phyloP scores from a whole-genome alignment of 2,888 invertebrate genomes.

The Noctua janthina region DNA sequence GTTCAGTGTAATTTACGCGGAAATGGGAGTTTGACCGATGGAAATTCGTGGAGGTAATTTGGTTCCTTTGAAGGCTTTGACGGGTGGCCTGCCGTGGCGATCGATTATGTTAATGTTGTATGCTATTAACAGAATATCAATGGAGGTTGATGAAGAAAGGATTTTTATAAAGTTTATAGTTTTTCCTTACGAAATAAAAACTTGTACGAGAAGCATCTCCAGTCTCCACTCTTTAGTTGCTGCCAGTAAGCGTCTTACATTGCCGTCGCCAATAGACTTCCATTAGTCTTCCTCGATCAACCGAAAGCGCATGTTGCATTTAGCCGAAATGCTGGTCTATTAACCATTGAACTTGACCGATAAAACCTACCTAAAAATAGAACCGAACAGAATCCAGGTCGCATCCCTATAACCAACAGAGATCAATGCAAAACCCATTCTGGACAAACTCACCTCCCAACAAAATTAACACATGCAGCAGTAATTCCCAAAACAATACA shows the following conservation, averaged over 20 bases:
- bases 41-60: slow-evolving; percentile 35
- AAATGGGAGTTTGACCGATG: slow-evolving; percentile 40
- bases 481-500: slow-evolving; percentile 55
- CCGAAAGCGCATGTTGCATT: neutral
- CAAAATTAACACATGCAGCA: slow-evolving; percentile 30
- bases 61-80: slow-evolving; percentile 20
- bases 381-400: neutral
- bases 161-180: neutral
- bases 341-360: neutral
- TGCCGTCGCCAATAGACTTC: neutral
- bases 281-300: neutral
- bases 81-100: neutral
- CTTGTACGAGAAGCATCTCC: too few relatives aligned
- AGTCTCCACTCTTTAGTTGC: neutral
- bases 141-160: neutral
- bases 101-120: slow-evolving; percentile 27
- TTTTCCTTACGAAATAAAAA: neutral
- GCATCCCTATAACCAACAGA: neutral
- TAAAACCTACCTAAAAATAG: slow-evolving; percentile 2
- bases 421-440: slow-evolving; percentile 11
- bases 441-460: neutral
- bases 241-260: neutral
- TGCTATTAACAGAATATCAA: slow-evolving; percentile 10
- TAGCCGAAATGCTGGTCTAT: neutral
- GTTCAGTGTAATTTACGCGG: slow-evolving; percentile 44